phyloP scores from a whole-genome alignment of 2,797 vertebrate species.

The Zalophus californianus region DNA sequence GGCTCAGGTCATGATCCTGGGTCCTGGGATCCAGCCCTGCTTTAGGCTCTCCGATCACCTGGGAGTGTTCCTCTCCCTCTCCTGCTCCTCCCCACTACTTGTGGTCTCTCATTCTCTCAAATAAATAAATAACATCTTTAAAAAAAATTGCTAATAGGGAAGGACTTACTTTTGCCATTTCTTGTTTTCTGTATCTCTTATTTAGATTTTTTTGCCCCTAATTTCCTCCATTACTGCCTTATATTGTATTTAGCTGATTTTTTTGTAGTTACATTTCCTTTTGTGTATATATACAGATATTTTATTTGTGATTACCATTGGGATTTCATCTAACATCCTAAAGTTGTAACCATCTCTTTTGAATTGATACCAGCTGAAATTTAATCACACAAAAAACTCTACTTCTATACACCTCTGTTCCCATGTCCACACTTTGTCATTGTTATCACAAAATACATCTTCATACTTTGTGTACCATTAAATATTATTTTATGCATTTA shows the following conservation, averaged over 20 bases:
- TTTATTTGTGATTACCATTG: not conserved
- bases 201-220: not conserved
- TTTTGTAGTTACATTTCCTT: not conserved
- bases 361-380: not conserved
- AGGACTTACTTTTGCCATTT: not conserved
- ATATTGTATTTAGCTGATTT: not conserved
- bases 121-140: too few species aligned
- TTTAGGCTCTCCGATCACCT: too few species aligned
- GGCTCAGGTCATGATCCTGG: too few species aligned
- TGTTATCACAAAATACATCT: not conserved
- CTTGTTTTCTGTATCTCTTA: not conserved
- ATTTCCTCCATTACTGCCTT: not conserved
- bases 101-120: too few species aligned
- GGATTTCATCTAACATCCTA: not conserved
- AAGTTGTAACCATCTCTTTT: not conserved
- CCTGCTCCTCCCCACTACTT: too few species aligned
- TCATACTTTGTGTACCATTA: not conserved
- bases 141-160: not conserved
- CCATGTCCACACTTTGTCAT: not conserved
- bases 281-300: not conserved
- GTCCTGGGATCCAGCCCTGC: too few species aligned
- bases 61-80: too few species aligned
- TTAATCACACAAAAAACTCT: not conserved
- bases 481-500: not conserved
- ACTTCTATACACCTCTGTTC: not conserved